Evolutionary conservation across 2,797 vertebrate genomes (phyloP).

Genomic region (Pangasius larnaudii): DNA sequence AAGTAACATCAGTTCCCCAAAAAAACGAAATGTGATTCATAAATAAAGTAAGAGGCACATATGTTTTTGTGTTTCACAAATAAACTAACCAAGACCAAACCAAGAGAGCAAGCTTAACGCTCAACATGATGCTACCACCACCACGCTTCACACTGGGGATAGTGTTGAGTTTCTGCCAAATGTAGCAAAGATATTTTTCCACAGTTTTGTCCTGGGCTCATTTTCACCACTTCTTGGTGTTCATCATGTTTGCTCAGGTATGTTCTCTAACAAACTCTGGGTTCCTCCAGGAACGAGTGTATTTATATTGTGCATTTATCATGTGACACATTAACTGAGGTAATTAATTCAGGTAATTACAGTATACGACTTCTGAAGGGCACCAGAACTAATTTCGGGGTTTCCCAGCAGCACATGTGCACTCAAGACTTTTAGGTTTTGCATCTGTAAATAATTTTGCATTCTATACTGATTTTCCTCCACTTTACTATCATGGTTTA

Average conservation of each 20-base stretch:
- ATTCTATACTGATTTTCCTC: not conserved
- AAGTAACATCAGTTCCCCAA: not conserved
- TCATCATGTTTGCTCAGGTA: not conserved
- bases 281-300: not conserved
- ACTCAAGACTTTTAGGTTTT: not conserved
- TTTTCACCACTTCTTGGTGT: not conserved
- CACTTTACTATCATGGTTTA: not conserved
- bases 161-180: not conserved
- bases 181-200: too few species aligned
- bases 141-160: not conserved
- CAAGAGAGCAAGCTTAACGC: not conserved
- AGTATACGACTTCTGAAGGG: not conserved
- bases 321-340: not conserved
- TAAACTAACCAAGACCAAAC: not conserved
- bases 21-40: not conserved
- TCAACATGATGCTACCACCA: not conserved
- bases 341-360: not conserved
- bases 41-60: not conserved
- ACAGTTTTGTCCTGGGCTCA: too few species aligned
- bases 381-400: not conserved
- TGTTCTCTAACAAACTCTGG: not conserved
- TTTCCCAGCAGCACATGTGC: not conserved
- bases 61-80: not conserved
- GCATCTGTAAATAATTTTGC: not conserved
- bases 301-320: not conserved